A percentile compares a stretch with the other conserved stretches of the same genome.
Conservation (phyloP, 2,797 vertebrate species). For the Sebastes nivosus region DNA sequence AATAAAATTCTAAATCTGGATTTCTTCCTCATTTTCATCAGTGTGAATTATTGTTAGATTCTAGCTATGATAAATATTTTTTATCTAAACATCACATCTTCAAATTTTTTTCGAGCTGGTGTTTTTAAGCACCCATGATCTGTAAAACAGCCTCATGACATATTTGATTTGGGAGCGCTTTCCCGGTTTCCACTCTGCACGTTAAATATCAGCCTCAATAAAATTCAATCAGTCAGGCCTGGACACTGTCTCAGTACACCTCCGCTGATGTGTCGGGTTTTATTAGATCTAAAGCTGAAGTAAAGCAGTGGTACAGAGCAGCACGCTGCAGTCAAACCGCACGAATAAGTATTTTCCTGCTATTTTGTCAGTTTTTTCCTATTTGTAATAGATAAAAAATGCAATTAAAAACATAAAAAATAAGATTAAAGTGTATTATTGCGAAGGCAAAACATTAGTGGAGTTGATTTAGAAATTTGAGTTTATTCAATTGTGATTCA, state of each 20-base stretch:
- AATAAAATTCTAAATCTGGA: not conserved
- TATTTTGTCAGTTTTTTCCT: not conserved
- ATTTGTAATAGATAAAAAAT: not conserved
- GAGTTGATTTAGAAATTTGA: not conserved
- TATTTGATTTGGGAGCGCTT: slow-evolving; percentile 18
- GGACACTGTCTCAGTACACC: slow-evolving; percentile 54
- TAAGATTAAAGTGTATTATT: not conserved
- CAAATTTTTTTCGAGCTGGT: not conserved
- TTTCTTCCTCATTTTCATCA: not conserved
- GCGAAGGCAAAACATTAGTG: not conserved
- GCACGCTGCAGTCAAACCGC: not conserved
- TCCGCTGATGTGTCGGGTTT: slow-evolving; percentile 38
- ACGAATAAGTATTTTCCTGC: not conserved
- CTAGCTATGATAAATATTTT: not conserved
- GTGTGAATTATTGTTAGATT: not conserved
- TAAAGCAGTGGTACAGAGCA: slow-evolving; percentile 28
- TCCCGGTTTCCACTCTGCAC: slow-evolving; percentile 29
- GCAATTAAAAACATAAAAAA: not conserved
- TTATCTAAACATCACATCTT: not conserved
- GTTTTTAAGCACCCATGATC: slow-evolving; percentile 22
- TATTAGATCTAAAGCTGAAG: slow-evolving; percentile 32
- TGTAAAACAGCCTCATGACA: slow-evolving; percentile 16
- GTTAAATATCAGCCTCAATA: slow-evolving; percentile 49
- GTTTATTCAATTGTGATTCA: not conserved
- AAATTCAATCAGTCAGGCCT: slow-evolving; percentile 60